These are phyloP conservation scores for Spea multiplicata DNA, from an alignment of 2,113 vertebrate species.

Conservation along the genomic window DNA sequence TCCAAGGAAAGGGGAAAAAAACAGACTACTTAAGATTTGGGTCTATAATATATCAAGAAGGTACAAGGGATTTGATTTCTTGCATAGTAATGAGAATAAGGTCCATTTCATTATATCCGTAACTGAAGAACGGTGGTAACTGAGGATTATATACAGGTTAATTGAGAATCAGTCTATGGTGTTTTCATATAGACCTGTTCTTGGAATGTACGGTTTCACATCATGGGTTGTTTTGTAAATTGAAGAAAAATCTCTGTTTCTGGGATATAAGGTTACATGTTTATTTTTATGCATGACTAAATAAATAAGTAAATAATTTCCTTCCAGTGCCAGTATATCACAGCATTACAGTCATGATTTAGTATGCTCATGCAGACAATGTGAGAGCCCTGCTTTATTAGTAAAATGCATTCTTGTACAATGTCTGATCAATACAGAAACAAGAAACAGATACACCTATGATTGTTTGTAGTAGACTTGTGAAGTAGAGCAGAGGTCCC, in stretches of 20 bases:
- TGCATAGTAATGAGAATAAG: slow-evolving; percentile 10
- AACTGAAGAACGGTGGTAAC: slow-evolving; percentile 13
- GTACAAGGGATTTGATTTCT: background rate
- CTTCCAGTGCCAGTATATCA: background rate
- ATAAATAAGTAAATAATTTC: background rate
- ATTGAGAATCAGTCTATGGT: slow-evolving; percentile 1
- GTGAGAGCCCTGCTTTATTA: too few relatives aligned
- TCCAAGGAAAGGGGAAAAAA: background rate
- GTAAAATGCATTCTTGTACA: too few relatives aligned
- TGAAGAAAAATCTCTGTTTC: background rate
- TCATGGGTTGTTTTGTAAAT: slow-evolving; percentile 6
- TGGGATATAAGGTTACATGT: background rate
- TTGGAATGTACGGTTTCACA: background rate
- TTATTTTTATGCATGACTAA: background rate
- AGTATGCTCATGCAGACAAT: too few relatives aligned
- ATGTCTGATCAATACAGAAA: too few relatives aligned
- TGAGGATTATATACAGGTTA: slow-evolving; percentile 14
- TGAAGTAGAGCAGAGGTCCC: too few relatives aligned
- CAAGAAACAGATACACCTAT: too few relatives aligned
- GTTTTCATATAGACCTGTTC: background rate
- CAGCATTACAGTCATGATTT: background rate
- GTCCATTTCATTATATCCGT: slow-evolving; percentile 21
- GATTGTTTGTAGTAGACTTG: too few relatives aligned
- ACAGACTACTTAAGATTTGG: background rate
- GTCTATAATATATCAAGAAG: background rate